These are phyloP conservation scores for Timema cristinae DNA, from an alignment of 2,888 invertebrate species.

Conservation along the genomic window DNA sequence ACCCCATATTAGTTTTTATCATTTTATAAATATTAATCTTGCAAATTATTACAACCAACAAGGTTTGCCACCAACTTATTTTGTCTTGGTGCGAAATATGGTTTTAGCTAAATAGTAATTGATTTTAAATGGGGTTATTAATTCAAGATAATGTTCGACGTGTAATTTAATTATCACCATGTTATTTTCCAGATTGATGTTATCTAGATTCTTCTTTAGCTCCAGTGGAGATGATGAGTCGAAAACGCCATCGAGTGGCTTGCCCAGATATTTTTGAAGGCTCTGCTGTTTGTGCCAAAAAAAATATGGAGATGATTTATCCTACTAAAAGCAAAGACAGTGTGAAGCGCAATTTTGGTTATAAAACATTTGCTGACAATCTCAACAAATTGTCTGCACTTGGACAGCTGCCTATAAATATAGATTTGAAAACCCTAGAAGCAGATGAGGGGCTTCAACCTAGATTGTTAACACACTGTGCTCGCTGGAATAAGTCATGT, in stretches of 20 bases:
- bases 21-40: too few species aligned
- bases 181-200: constrained; percentile 5
- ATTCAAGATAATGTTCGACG: too few species aligned
- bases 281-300: not conserved
- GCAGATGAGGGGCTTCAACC: not conserved
- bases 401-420: not conserved
- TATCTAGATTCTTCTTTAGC: not conserved
- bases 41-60: too few species aligned
- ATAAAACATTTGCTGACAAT: not conserved
- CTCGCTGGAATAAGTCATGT: not conserved
- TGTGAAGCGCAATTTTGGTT: not conserved
- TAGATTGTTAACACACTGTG: not conserved
- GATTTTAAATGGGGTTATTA: too few species aligned
- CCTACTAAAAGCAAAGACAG: not conserved
- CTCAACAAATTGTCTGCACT: not conserved
- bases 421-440: not conserved
- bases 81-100: too few species aligned
- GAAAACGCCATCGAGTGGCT: not conserved
- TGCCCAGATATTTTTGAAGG: not conserved
- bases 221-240: not conserved
- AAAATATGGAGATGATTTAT: not conserved
- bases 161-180: too few species aligned
- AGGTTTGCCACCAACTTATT: too few species aligned
- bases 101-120: too few species aligned
- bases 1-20: too few species aligned